Evolutionary conservation across 2,888 invertebrate genomes (phyloP).

Genomic region (Archips xylosteana): DNA sequence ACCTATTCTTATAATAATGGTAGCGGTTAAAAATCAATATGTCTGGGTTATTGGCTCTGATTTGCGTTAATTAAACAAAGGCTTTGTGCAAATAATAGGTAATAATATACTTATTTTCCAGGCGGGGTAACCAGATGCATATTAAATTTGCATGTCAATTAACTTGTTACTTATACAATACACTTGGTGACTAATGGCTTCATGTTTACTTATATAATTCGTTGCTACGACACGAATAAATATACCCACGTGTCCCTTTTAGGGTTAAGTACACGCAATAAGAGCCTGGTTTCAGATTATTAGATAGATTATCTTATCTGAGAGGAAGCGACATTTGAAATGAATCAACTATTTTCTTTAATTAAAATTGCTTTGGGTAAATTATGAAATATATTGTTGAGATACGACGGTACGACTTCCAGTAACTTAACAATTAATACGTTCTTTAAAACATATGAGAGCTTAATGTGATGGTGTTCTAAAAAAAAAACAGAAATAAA

Average conservation of each 20-base stretch:
- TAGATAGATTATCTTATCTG: no score
- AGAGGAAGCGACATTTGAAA: no score
- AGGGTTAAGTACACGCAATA: not conserved
- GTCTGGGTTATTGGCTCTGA: conserved; percentile 38
- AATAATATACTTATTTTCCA: not conserved
- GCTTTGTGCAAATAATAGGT: not conserved
- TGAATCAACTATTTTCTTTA: no score
- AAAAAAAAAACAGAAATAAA: no score
- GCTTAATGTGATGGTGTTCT: no score
- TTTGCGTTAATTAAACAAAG: conserved; percentile 23
- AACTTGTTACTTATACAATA: not conserved
- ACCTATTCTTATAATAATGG: conserved; percentile 16
- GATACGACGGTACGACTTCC: no score
- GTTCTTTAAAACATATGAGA: no score
- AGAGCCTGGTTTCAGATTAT: no score
- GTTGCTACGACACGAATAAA: not conserved
- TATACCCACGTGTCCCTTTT: not conserved
- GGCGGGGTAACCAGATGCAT: not conserved
- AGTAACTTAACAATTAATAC: no score
- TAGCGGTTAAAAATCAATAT: conserved; percentile 34
- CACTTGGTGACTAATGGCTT: not conserved
- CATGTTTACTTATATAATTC: not conserved
- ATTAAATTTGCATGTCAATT: not conserved
- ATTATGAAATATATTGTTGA: no score
- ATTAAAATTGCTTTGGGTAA: no score